phyloP scores from a whole-genome alignment of 2,888 invertebrate genomes.

The Rhingia rostrata region DNA sequence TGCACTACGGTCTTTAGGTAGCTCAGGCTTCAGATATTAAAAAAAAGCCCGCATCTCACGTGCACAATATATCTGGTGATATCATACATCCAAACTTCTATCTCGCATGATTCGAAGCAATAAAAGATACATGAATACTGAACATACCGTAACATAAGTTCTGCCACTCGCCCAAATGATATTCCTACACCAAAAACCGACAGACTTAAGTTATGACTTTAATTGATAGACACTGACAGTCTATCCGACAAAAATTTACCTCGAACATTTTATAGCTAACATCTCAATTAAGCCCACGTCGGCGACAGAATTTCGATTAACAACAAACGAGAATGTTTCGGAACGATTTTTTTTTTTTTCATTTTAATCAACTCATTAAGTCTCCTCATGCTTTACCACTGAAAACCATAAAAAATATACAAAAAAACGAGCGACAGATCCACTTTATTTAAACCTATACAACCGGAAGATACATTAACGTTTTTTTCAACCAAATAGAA shows the following conservation, averaged over 20 bases:
- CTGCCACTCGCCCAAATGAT: too few species aligned
- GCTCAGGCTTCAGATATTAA: too few species aligned
- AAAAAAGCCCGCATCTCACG: too few species aligned
- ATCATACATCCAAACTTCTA: too few species aligned
- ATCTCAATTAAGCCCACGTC: conserved; percentile 43
- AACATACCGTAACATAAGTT: too few species aligned
- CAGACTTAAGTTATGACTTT: too few species aligned
- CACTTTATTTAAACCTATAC: conserved; percentile 39
- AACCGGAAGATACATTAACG: conserved; percentile 39
- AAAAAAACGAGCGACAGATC: background rate
- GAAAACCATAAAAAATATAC: background rate
- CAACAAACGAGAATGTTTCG: conserved; percentile 9
- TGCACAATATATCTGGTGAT: too few species aligned
- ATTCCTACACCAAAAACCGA: too few species aligned
- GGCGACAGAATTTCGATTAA: conserved; percentile 42
- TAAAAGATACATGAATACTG: too few species aligned
- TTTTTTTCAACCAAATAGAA: background rate
- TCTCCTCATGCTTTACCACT: background rate
- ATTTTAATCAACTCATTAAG: conserved; percentile 45
- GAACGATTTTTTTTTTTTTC: conserved; percentile 1
- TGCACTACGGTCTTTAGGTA: too few species aligned
- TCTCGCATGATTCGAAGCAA: too few species aligned
- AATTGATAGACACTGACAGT: background rate
- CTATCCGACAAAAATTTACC: background rate
- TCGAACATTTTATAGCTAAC: conserved; percentile 23